Conservation (phyloP, 2,113 vertebrate species). For the Macquaria ambigua region DNA sequence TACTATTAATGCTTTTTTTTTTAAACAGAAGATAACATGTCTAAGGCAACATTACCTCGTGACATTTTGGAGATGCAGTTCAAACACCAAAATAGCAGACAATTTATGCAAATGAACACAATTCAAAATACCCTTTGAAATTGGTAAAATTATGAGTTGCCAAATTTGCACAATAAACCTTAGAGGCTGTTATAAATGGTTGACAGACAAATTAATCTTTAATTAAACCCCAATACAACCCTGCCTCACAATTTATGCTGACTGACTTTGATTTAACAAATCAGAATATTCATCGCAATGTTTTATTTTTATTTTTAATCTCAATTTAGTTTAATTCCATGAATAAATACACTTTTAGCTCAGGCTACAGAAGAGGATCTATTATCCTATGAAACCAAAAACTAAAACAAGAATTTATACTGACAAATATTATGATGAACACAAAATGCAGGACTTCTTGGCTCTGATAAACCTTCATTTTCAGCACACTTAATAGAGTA, state of each 20-base stretch:
- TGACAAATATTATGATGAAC: no score
- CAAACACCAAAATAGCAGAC: background rate
- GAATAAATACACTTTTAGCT: background rate
- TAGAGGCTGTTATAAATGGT: background rate
- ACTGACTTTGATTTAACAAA: background rate
- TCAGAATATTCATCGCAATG: background rate
- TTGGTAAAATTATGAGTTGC: background rate
- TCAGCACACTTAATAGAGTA: background rate
- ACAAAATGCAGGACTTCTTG: no score
- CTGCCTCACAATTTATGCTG: background rate
- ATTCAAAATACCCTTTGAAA: background rate
- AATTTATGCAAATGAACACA: background rate
- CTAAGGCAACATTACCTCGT: background rate
- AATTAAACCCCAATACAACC: background rate
- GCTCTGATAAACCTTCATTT: no score
- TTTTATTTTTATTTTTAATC: background rate
- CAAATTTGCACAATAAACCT: background rate
- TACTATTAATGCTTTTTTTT: background rate
- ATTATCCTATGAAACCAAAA: background rate
- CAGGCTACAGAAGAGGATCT: background rate
- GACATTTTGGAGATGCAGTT: background rate
- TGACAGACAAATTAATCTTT: conserved; percentile 22
- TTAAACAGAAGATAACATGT: background rate
- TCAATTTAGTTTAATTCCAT: background rate
- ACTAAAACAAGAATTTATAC: background rate